Conservation (phyloP, 1,140 invertebrate genomes). For the Heliconius eleuchia region DNA sequence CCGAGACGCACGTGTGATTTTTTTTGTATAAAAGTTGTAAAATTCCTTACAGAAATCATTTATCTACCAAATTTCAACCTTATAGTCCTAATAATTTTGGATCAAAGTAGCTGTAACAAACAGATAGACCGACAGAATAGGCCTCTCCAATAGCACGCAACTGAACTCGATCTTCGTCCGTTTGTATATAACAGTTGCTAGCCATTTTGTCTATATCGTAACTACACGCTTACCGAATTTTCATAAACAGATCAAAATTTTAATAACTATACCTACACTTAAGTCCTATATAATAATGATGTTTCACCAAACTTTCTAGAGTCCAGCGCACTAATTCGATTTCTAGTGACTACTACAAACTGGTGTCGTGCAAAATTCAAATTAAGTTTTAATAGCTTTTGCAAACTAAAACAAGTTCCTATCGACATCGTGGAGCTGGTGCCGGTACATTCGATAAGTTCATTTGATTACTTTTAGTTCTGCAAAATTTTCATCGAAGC, state of each 20-base stretch:
- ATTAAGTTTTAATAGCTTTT: slow-evolving; percentile 41
- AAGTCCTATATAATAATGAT: not conserved
- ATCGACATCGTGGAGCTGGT: slow-evolving; percentile 18
- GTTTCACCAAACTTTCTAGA: not conserved
- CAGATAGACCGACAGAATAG: too few species aligned
- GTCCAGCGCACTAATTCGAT: slow-evolving; percentile 28
- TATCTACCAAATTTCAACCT: too few species aligned
- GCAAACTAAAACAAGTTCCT: slow-evolving; percentile 30
- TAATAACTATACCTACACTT: not conserved
- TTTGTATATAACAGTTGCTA: too few species aligned
- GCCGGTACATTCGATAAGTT: slow-evolving; percentile 19
- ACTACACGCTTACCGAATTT: too few species aligned
- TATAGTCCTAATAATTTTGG: too few species aligned
- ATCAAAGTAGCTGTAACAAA: too few species aligned
- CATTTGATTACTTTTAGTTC: slow-evolving; percentile 21
- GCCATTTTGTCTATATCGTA: too few species aligned
- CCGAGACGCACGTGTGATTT: too few species aligned
- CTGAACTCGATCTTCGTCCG: too few species aligned
- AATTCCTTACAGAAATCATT: too few species aligned
- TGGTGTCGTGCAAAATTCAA: slow-evolving; percentile 33
- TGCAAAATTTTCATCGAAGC: not conserved
- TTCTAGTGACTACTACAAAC: slow-evolving; percentile 27
- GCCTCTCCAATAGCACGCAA: too few species aligned
- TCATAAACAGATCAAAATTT: not conserved
- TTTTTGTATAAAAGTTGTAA: too few species aligned